Evolutionary conservation across 2,888 invertebrate genomes (phyloP), one percentile per base, ranked within the genome.

Genomic region (Synergus umbraculus): DNA sequence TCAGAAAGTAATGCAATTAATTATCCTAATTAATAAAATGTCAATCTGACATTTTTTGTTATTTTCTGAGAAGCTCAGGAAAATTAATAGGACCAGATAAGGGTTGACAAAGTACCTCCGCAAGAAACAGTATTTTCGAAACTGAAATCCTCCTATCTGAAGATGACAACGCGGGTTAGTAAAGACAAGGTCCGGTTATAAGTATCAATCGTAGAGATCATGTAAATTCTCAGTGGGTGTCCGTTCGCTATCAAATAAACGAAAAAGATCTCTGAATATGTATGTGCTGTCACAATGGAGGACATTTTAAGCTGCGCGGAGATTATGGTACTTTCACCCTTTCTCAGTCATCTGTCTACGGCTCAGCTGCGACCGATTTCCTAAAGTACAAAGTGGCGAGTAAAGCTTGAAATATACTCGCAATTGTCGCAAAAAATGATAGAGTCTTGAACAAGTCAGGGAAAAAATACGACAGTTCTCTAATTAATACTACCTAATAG

Each of bases 241-340:
- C 46, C 22, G 67, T 22, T 69, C 29, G 29, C 22, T 46, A 46
- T 69, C 22, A 69, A 69, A 69, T 69, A 69, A 69, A 69, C 67
- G 29, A 29, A 29, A 46, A 69, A 69, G 15, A 69, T 49, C 29
- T 69, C 12, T 3, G 3, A 22, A 69, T 69, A 46, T 46, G 46
- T 46, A 69, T 69, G n/a, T 69, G 67, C 67, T 69, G 22, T 15
- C 46, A 49, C 46, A 49, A 49, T 69, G 67, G 29, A 13, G 44
- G 46, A 46, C 46, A 69, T 69, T 69, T 69, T 69, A 69, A 69
- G 67, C 64, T 64, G 29, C 29, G 29, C 1, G 37, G 18, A 69
- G 67, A 69, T 69, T 69, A 69, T 22, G 43, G 22, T 29, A 69
- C 67, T 44, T 69, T 69, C 13, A 46, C 13, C 67, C 49, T 49